Conservation (phyloP, 2,888 invertebrate species). For the Polyommatus icarus region DNA sequence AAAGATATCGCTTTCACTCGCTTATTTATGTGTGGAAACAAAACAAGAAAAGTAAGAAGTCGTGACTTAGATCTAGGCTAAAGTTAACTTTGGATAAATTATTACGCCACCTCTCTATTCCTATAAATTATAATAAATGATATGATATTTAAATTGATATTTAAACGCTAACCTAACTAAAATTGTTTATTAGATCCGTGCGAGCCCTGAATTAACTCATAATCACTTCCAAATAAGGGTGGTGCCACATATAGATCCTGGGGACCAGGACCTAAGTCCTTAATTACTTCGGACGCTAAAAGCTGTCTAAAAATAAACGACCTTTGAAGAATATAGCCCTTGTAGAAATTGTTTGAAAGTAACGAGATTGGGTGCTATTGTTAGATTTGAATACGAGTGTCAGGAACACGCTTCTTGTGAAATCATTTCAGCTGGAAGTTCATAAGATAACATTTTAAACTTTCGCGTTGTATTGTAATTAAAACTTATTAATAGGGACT, state of each 20-base stretch:
- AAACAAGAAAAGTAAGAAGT: no score
- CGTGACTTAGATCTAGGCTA: neutral
- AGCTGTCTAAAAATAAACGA: neutral
- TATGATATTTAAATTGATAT: no score
- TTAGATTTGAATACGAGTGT: neutral
- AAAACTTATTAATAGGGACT: no score
- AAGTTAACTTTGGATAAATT: neutral
- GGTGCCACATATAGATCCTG: neutral
- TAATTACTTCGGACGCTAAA: neutral
- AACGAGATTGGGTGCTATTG: neutral
- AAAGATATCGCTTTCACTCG: neutral
- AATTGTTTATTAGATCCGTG: no score
- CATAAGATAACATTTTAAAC: neutral
- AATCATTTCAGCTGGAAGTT: neutral
- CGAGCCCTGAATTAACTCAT: neutral
- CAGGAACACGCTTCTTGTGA: neutral
- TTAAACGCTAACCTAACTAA: no score
- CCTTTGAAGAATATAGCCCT: neutral
- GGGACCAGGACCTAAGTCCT: neutral
- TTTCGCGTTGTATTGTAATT: no score
- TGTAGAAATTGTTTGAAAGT: neutral
- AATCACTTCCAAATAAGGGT: neutral
- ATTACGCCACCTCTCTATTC: neutral
- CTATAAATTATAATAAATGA: neutral
- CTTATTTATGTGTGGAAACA: neutral